These are phyloP conservation scores for Rhynchonycteris naso DNA, from an alignment of 2,797 vertebrate genomes.

Conservation along the genomic window DNA sequence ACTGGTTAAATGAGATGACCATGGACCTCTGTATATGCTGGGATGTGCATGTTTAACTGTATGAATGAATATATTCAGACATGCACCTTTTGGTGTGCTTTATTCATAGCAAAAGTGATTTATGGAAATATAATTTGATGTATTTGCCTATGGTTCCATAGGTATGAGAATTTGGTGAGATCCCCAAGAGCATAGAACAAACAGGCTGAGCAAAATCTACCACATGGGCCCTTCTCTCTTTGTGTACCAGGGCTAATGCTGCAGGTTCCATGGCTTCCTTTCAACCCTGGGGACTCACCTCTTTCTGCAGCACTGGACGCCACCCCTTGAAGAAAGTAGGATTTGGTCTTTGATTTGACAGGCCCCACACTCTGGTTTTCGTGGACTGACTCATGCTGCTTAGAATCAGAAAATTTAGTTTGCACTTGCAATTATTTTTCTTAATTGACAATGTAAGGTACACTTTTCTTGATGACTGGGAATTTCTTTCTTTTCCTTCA, in stretches of 20 bases:
- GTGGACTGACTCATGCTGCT: not conserved
- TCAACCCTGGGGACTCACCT: not conserved
- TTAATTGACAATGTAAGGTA: not conserved
- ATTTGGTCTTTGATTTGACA: not conserved
- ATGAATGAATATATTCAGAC: not conserved
- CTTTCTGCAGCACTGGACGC: not conserved
- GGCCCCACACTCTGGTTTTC: not conserved
- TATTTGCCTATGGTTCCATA: not conserved
- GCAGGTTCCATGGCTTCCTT: not conserved
- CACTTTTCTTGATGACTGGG: not conserved
- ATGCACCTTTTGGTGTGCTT: not conserved
- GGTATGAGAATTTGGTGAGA: not conserved
- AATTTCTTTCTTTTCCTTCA: not conserved
- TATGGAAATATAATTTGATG: not conserved
- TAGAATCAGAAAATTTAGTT: not conserved
- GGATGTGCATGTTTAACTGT: not conserved
- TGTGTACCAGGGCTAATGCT: not conserved
- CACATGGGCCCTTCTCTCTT: rapidly evolving
- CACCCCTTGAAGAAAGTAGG: not conserved
- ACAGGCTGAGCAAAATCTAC: not conserved
- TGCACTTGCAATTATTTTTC: not conserved
- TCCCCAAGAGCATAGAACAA: not conserved
- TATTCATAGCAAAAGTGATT: not conserved
- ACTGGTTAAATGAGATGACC: not conserved
- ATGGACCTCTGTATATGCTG: rapidly evolving